Evolutionary conservation across 2,888 invertebrate genomes (phyloP).

Genomic region (Eupithecia dodoneata): DNA sequence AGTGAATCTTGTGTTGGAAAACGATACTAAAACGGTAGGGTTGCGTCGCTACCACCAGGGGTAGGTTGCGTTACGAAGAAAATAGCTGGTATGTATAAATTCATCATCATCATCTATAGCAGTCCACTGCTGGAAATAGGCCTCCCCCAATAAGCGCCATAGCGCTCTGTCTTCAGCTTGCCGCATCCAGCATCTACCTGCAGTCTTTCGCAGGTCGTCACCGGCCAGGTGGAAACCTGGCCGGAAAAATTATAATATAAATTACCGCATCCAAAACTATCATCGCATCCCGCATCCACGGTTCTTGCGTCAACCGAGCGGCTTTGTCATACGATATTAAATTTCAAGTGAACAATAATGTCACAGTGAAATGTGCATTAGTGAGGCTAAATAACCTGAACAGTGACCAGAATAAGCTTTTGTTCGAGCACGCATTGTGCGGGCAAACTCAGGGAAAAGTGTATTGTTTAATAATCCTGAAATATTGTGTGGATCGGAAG

Average conservation of each 20-base stretch:
- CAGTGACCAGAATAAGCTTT: neutral
- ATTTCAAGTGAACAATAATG: constrained; percentile 43
- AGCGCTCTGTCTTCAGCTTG: no score
- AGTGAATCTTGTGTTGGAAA: no score
- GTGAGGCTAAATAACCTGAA: constrained; percentile 9
- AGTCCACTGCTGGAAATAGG: no score
- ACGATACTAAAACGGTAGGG: no score
- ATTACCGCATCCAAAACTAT: constrained; percentile 22
- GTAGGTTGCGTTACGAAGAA: no score
- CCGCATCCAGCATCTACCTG: no score
- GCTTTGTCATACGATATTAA: constrained; percentile 46
- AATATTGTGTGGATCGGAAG: neutral
- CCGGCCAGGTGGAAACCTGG: no score
- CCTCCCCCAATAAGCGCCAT: no score
- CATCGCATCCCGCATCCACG: neutral
- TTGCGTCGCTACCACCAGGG: no score
- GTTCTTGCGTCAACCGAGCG: constrained; percentile 30
- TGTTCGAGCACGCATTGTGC: neutral
- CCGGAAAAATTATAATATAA: neutral
- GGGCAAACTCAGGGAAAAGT: neutral
- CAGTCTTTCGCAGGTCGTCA: no score
- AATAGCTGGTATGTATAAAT: no score
- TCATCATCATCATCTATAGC: no score
- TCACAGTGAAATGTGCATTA: constrained; percentile 34
- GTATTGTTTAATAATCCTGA: neutral